Percentiles rank a stretch among this genome's conserved stretches.
Evolutionary conservation across 2,113 vertebrate genomes (phyloP).

Genomic region (Alligator sinensis): DNA sequence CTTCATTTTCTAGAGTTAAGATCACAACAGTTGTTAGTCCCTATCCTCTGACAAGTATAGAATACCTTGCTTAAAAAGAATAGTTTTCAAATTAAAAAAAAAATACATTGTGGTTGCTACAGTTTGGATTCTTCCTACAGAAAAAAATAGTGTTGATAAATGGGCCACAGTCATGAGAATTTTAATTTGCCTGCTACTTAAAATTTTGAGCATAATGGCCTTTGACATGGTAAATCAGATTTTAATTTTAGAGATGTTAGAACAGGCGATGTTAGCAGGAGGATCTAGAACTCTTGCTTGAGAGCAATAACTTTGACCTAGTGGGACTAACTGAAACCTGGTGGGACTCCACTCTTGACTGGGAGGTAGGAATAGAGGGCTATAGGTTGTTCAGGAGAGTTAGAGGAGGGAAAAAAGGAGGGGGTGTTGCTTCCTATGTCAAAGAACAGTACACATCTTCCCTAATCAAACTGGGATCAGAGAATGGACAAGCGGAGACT

Average conservation of each 20-base stretch:
- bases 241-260: not conserved
- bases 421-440: too few relatives aligned
- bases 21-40: not conserved
- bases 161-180: too few relatives aligned
- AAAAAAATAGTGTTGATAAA: not conserved
- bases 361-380: too few relatives aligned
- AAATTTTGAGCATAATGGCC: not conserved
- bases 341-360: too few relatives aligned
- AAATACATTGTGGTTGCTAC: not conserved
- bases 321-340: too few relatives aligned
- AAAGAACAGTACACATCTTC: too few relatives aligned
- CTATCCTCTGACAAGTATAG: not conserved
- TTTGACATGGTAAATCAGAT: not conserved
- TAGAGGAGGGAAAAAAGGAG: too few relatives aligned
- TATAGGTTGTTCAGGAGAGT: too few relatives aligned
- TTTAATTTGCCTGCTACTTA: not conserved
- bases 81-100: not conserved
- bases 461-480: too few relatives aligned
- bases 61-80: not conserved
- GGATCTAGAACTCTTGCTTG: too few relatives aligned
- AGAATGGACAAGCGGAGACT: too few relatives aligned
- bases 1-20: not conserved
- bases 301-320: too few relatives aligned
- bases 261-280: not conserved
- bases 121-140: not conserved